Base-by-base conservation (phyloP, 2,113 vertebrate genomes). In the Cyphomyrus discorhynchus region DNA sequence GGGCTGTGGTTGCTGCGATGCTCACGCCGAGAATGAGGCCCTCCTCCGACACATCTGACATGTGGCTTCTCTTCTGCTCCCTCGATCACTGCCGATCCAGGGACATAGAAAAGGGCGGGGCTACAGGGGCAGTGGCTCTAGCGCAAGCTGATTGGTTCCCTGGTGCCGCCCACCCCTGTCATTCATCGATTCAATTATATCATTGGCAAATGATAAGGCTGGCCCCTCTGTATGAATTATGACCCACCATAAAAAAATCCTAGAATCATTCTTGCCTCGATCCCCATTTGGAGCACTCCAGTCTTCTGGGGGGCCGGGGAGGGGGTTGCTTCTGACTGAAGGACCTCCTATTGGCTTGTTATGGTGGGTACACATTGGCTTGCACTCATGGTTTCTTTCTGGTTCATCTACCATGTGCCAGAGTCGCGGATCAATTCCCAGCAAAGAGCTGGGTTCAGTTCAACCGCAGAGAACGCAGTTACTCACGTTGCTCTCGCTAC, bases 21-120 rank as follows among this genome's bases (percentile, higher is more conserved):
- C 92, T 91, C 91, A 92, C 90, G 89, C 70, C 88, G 47, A 90
- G 91, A 92, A 50, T 91, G 92, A 90, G 89, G 85, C 31, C 91
- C 93, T 93, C 86, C n/a, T 93, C 92, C 89, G 93, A 95, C 93
- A 92, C 92, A 94, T 95, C 93, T 93, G 90, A 91, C 17, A 91
- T 93, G 53, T 31, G 94, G 93, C 92, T 93, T 92, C 90, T 93
- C 93, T 91, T 91, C 90, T 90, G 82, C 90, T 5, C 88, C 92
- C 94, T 94, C 94, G 45, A 47, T 46, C 39, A 13, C 66, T 13
- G 66, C 66, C 5, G 9, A 74, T 39, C 70, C n/a, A 27, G 58
- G 24, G 7, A 62, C 58, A 66, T 66, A 27, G 27, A 11, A 27
- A 27, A 9, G 58, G 58, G n/a, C 9, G 8, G n/a, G 3, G n/a